Evolutionary conservation across 23 tunicate genomes (phyloP), one percentile per base, ranked within the genome.

Genomic region (Ciona savignyi): DNA sequence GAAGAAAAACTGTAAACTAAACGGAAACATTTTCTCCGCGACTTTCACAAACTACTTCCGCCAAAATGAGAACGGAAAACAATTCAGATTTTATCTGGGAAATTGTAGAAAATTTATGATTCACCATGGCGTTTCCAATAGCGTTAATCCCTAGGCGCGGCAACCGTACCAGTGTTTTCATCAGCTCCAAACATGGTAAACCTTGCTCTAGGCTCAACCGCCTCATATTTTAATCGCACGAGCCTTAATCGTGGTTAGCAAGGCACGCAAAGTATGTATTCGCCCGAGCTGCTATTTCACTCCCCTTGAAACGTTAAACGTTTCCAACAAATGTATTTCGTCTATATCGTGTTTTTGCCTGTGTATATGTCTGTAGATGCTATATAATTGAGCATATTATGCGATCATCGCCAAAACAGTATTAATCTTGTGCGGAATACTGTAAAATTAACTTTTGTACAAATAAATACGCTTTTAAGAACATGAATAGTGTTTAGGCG

Each of bases 321-420:
- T 42, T 42, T 42, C 11, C 9, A 15, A 42, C 15, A 15, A 6
- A 42, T 15, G 56, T 6, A 15, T 42, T 42, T 42, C 15, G 56
- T 42, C 9, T 42, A n/a, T n/a, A n/a, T n/a, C n/a, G n/a, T 42
- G 56, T 42, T 42, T 6, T 42, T 42, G 15, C 15, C 9, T 42
- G 15, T 42, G 56, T 42, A 42, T 15, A 42, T n/a, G n/a, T n/a
- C n/a, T n/a, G n/a, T n/a, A n/a, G n/a, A n/a, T n/a, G n/a, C n/a
- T n/a, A n/a, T n/a, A n/a, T n/a, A n/a, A n/a, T n/a, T n/a, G n/a
- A n/a, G n/a, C n/a, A 71, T 67, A 24, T 27, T 61, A 67, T 66
- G 81, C 81, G 81, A 42, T 77, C 74, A 77, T 77, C 81, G 65
- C 81, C 81, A 77, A 35, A 25, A 48, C 81, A 77, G 81, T 77